Base-by-base conservation (phyloP, 2,888 invertebrate genomes). In the Xestobium rufovillosum region DNA sequence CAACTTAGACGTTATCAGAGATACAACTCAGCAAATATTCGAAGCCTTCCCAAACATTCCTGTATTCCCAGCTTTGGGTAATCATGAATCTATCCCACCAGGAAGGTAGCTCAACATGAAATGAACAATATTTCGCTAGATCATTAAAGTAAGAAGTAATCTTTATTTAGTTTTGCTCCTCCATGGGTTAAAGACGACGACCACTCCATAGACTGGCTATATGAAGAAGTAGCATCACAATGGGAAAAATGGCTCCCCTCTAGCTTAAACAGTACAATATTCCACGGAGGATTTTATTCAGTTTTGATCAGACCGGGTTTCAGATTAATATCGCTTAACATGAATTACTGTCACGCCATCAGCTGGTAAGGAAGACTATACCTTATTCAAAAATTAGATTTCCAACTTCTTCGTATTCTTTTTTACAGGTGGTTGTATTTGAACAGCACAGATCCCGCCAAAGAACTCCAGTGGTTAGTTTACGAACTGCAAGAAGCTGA, bases 51-150 rank as follows among this genome's bases (percentile, higher is more conserved):
- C 90, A 0, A 84, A 83, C 1, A 83, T 85, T 14, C 92, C 91
- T 1, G 87, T 96, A 47, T 95, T 90, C 57, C 91, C 95, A 8
- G 87, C 92, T 0, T 69, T 97, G 8, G 97, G 97, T 2, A 97
- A 97, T 66, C 96, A 97, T 56, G 97, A 97, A 69, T 83, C 90
- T 45, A 84, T 87, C 6, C 96, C 96, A n/a, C 90, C 92, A 1
- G 94, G 96, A 61, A 88, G 85, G 89, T 87, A 66, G 50, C 48
- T 11, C 17, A 11, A 15, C n/a, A 9, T 32, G n/a, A n/a, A n/a
- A n/a, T n/a, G n/a, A n/a, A n/a, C n/a, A n/a, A n/a, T n/a, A n/a
- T n/a, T n/a, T n/a, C n/a, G n/a, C n/a, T n/a, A n/a, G n/a, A n/a
- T n/a, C n/a, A n/a, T n/a, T n/a, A n/a, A n/a, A n/a, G n/a, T n/a